Evolutionary conservation across 2,797 vertebrate species (phyloP), one percentile per base, ranked within the genome.

Genomic region (Pseudotriccus pelzelni): DNA sequence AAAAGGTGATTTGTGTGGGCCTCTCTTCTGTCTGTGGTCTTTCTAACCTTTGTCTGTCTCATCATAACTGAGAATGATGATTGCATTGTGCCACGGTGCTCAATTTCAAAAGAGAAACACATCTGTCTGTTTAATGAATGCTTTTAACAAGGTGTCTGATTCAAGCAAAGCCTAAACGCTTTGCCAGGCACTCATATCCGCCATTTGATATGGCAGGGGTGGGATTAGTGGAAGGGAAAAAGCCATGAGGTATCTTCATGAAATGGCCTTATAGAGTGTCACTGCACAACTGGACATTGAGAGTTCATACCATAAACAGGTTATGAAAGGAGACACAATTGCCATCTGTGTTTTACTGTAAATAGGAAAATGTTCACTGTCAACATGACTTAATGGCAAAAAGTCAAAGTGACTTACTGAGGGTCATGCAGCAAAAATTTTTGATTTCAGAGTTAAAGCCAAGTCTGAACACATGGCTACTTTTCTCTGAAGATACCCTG

Each of bases 1-100:
- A 86, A 70, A 91, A 81, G 34, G 49, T 84, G 4, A 78, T 84
- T 90, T 90, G 58, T 72, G 14, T 50, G 73, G 15, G 28, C 77
- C 14, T 67, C 28, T 94, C 18, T 59, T 78, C 47, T 67, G 44
- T 56, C 83, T 94, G 58, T 88, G 76, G 58, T 94, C 34, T 84
- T 66, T 70, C 69, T 94, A 68, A 72, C 86, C 47, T 93, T 59
- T 91, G 53, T 30, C 63, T 92, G 47, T n/a, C 30, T 93, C 23
- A 60, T 81, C 30, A 7, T 66, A 79, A 66, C 62, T 21, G 36
- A 46, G 66, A 86, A 68, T 17, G 37, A 81, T 77, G 50, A 76
- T 22, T 77, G 47, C 68, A 41, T 23, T 21, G 52, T 82, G 84
- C n/a, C 25, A 0, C 3, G 87, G 47, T 27, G 32, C 56, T 82